These are phyloP conservation scores for Daubentonia madagascariensis DNA, from an alignment of 2,113 vertebrate genomes.

Conservation along the genomic window DNA sequence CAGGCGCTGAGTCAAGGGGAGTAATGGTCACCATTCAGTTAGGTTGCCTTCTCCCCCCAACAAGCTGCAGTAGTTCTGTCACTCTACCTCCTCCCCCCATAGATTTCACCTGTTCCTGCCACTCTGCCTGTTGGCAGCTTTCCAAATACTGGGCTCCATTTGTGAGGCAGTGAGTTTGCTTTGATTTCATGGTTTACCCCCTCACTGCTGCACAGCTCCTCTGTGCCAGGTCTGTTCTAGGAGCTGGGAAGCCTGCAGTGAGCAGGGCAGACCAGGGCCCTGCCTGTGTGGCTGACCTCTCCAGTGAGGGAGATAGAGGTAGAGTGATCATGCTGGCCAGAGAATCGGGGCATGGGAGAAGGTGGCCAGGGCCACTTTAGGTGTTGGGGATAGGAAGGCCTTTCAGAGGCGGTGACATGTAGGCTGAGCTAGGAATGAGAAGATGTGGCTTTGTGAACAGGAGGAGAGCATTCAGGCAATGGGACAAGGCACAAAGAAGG, in stretches of 20 bases:
- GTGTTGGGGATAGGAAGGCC: not conserved
- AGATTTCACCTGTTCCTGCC: not conserved
- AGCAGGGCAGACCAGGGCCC: not conserved
- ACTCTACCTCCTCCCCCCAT: not conserved
- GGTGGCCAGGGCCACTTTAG: no score
- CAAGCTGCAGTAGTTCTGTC: rapidly evolving
- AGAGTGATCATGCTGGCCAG: not conserved
- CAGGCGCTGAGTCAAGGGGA: not conserved
- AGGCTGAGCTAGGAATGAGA: not conserved
- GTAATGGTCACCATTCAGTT: not conserved
- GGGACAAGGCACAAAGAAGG: no score
- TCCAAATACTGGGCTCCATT: not conserved
- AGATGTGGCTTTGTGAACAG: not conserved
- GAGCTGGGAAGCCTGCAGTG: not conserved
- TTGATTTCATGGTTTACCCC: rapidly evolving
- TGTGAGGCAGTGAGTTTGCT: not conserved
- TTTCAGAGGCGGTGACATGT: not conserved
- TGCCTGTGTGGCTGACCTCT: not conserved
- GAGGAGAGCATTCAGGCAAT: not conserved
- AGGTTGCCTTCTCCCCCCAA: not conserved
- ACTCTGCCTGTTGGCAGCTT: not conserved
- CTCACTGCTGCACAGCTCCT: not conserved
- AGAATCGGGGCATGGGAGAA: not conserved
- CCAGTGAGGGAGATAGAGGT: not conserved
- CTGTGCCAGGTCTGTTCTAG: not conserved